phyloP scores from a whole-genome alignment of 2,888 invertebrate genomes.

The Volucella zonaria region DNA sequence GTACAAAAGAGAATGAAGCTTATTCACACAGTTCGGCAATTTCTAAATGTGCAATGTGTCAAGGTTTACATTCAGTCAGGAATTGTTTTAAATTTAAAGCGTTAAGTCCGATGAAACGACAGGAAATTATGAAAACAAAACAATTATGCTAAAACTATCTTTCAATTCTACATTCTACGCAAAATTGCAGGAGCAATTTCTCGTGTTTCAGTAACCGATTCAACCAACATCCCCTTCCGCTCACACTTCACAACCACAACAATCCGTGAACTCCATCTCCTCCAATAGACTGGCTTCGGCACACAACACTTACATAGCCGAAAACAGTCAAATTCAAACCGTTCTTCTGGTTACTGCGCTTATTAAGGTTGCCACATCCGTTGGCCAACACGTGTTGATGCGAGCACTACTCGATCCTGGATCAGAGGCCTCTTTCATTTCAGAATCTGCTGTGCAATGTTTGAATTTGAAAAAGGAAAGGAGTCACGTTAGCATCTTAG shows the following conservation, averaged over 20 bases:
- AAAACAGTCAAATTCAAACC: too few relatives aligned
- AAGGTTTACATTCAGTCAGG: too few relatives aligned
- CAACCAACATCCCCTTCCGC: not conserved
- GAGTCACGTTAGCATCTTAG: too few relatives aligned
- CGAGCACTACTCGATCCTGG: constrained; percentile 8
- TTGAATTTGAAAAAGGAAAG: too few relatives aligned
- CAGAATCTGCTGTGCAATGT: constrained; percentile 32
- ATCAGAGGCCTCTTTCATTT: constrained; percentile 33
- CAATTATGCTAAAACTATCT: constrained; percentile 21
- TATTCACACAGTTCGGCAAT: too few relatives aligned
- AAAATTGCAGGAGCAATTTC: constrained; percentile 20
- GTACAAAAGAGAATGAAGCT: constrained; percentile 45
- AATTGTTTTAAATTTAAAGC: too few relatives aligned
- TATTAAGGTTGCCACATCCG: constrained; percentile 12
- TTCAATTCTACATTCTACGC: constrained; percentile 20
- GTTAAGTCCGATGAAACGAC: too few relatives aligned
- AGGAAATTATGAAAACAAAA: not conserved
- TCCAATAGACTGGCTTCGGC: constrained; percentile 21
- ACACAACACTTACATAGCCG: not conserved
- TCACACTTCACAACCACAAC: not conserved
- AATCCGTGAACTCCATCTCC: not conserved
- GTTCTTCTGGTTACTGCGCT: constrained; percentile 32
- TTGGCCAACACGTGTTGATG: constrained; percentile 9
- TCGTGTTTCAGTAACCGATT: not conserved
- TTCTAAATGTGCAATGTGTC: too few relatives aligned